phyloP scores from a whole-genome alignment of 2,113 vertebrate species.

The Ceyx melanurus region DNA sequence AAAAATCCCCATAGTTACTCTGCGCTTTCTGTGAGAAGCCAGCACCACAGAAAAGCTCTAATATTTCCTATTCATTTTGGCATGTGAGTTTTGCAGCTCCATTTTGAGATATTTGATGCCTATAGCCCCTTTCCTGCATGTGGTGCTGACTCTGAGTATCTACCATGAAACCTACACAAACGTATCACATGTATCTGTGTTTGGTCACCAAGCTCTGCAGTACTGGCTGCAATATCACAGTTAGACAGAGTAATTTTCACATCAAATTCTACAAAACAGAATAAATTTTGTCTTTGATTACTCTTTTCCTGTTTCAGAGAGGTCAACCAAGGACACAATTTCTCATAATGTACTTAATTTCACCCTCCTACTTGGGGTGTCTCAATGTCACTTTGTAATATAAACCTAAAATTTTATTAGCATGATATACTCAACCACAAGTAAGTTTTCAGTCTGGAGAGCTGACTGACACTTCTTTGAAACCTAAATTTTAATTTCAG shows the following conservation, averaged over 20 bases:
- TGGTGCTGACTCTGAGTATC: neutral
- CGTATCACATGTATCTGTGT: neutral
- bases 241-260: neutral
- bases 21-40: neutral
- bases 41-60: neutral
- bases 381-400: neutral
- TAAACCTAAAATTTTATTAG: constrained; percentile 5
- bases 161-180: neutral
- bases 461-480: neutral
- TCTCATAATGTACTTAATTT: constrained; percentile 8
- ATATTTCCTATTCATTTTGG: neutral
- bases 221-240: neutral
- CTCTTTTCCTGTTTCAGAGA: neutral
- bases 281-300: neutral
- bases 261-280: neutral
- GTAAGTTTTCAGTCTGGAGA: neutral
- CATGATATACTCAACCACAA: neutral
- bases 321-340: neutral
- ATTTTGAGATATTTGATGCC: neutral
- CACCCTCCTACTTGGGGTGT: neutral
- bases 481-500: constrained; percentile 22
- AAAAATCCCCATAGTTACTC: neutral
- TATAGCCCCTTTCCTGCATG: neutral
- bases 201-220: neutral
- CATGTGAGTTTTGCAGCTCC: neutral